Evolutionary conservation across 2,113 vertebrate species (phyloP).

Genomic region (Eulacestoma nigropectus): DNA sequence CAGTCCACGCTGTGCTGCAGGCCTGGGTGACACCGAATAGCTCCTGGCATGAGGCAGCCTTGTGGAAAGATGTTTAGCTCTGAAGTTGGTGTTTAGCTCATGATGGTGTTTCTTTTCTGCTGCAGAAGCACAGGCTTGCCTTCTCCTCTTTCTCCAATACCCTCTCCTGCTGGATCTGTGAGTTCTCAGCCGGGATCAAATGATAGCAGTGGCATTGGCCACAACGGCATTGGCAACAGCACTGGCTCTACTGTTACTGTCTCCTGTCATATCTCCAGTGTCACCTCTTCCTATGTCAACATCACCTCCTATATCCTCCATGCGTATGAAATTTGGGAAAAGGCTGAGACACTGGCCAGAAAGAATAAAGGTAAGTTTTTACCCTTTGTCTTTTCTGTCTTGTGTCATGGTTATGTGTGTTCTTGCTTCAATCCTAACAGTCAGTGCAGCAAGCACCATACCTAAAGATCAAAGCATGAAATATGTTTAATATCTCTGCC

Average conservation of each 20-base stretch:
- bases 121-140: slow-evolving; percentile 77
- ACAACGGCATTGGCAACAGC: background rate
- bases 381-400: background rate
- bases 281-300: slow-evolving; percentile 85
- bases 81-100: background rate
- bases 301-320: slow-evolving; percentile 86
- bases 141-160: slow-evolving; percentile 76
- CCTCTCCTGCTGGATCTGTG: slow-evolving; percentile 76
- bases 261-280: slow-evolving; percentile 78
- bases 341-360: slow-evolving; percentile 78
- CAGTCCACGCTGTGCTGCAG: background rate
- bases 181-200: slow-evolving; percentile 69
- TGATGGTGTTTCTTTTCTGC: background rate
- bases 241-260: slow-evolving; percentile 65
- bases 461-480: background rate
- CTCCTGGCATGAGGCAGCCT: background rate
- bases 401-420: background rate
- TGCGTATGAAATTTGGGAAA: slow-evolving; percentile 88
- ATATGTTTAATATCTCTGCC: background rate
- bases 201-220: slow-evolving; percentile 43
- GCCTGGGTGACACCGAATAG: background rate
- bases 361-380: slow-evolving; percentile 80
- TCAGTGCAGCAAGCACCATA: background rate
- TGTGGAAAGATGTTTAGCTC: background rate
- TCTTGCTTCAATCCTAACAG: background rate